These are phyloP conservation scores for Ptilorrhoa leucosticta DNA, from an alignment of 2,113 vertebrate genomes.

Conservation along the genomic window DNA sequence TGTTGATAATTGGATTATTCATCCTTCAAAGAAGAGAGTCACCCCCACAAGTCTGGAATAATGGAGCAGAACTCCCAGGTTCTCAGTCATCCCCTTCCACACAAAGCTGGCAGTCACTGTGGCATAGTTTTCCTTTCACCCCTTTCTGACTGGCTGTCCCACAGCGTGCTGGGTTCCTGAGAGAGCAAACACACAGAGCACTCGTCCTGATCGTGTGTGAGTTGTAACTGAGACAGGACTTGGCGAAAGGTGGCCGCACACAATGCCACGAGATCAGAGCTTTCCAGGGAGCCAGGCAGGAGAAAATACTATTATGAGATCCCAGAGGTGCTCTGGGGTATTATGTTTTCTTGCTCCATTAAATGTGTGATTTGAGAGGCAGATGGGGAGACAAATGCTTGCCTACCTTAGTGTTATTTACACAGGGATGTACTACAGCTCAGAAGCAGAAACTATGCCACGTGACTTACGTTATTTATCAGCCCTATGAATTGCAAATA, in stretches of 20 bases:
- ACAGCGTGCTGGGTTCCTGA: neutral
- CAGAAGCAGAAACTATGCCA: neutral
- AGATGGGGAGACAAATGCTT: constrained; percentile 47
- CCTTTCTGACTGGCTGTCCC: neutral
- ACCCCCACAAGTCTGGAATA: neutral
- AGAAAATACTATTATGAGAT: neutral
- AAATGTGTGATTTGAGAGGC: constrained; percentile 37
- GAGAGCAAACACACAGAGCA: neutral
- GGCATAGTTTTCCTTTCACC: neutral
- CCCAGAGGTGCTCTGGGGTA: neutral
- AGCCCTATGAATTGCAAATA: constrained; percentile 52
- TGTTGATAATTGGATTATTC: neutral
- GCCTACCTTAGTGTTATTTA: constrained; percentile 9
- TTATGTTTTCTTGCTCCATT: constrained; percentile 30
- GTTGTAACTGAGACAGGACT: neutral
- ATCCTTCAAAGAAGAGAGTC: neutral
- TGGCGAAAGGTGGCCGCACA: neutral
- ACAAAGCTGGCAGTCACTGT: neutral
- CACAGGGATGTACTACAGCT: neutral
- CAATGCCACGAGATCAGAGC: neutral
- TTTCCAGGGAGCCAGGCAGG: neutral
- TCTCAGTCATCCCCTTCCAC: neutral
- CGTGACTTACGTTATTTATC: constrained; percentile 39
- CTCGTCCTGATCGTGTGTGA: neutral
- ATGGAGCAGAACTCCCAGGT: neutral